Conservation (phyloP, 2,113 vertebrate genomes). For the Microcebus griseorufus region DNA sequence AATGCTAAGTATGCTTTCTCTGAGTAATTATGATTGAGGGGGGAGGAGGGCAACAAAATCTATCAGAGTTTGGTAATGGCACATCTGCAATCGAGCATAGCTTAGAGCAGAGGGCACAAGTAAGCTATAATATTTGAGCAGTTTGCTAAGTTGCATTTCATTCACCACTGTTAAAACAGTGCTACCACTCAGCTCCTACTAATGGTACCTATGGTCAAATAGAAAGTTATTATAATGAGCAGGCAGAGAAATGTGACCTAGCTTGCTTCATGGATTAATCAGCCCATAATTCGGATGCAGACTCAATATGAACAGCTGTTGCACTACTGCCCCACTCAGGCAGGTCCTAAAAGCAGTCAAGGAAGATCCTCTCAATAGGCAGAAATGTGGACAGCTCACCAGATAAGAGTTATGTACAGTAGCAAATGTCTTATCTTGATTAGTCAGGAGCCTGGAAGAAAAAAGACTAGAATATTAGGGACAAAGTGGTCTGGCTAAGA, state of each 20-base stretch:
- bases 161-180: not conserved
- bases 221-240: not conserved
- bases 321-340: no score
- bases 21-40: not conserved
- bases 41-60: not conserved
- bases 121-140: not conserved
- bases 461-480: not conserved
- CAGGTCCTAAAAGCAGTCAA: not conserved
- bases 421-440: not conserved
- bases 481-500: not conserved
- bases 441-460: not conserved
- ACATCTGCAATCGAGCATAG: not conserved
- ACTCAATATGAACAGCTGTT: not conserved
- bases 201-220: not conserved
- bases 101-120: not conserved
- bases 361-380: not conserved
- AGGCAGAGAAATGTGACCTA: not conserved
- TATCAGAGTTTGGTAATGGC: not conserved
- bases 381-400: not conserved
- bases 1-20: not conserved
- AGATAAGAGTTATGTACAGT: not conserved
- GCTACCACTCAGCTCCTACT: not conserved
- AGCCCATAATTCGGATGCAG: not conserved
- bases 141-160: not conserved
- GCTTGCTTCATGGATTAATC: not conserved